Evolutionary conservation across 2,888 invertebrate genomes (phyloP), one percentile per base, ranked within the genome.

Genomic region (Sympetrum striolatum): DNA sequence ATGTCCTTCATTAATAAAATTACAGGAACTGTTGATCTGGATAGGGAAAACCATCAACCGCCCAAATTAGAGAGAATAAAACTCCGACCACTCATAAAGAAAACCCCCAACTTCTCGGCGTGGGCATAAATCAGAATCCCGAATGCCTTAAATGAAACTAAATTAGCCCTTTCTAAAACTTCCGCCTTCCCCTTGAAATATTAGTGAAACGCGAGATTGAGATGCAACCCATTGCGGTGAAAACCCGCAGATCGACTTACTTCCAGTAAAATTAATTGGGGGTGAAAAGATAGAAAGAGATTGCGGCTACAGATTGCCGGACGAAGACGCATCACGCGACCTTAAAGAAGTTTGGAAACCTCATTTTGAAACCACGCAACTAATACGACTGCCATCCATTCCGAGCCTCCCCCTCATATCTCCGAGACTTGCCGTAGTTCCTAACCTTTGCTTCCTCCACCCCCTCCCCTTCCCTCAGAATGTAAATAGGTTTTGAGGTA

Each of bases 401-500:
- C 58, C 82, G 35, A 44, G 35, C 58, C 60, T 64, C 39, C n/a
- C 60, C 35, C 86, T 86, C 31, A 86, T 86, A 86, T 60, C 60
- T 14, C 25, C 35, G 81, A n/a, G 81, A 25, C 53, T 81, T 25
- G 31, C 58, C 53, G 14, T 25, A 35, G 82, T 53, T 31, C 58
- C 37, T 60, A 37, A 86, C 60, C 86, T 60, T 86, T 64, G 60
- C 22, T 60, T 35, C 86, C 37, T 73, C 73, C 31, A 73, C 86
- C 31, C 31, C n/a, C 12, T 25, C 60, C 22, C 37, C 14, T 82
- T 64, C 53, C 60, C 22, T 60, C 86, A n/a, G 86, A 86, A 86
- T 86, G 86, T 86, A 86, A 86, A 86, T 86, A 86, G 86, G 86
- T 60, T 82, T 86, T 37, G 86, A 60, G 86, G 86, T 82, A 82